Base-by-base conservation (phyloP, 2,113 vertebrate species). In the Hyla sarda region DNA sequence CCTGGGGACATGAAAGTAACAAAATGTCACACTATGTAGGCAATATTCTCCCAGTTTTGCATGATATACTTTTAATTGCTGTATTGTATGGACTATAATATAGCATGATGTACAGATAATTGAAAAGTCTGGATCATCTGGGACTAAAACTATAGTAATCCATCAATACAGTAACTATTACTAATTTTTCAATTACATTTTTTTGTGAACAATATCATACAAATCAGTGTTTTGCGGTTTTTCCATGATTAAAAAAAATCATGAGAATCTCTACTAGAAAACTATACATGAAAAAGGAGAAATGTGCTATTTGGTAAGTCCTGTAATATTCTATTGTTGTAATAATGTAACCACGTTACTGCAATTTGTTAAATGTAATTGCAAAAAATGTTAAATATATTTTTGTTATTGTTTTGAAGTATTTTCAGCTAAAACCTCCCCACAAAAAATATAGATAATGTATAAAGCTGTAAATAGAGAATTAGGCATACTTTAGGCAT, bases 81-180 rank as follows among this genome's bases (percentile, higher is more conserved):
- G 58, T 81, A 65, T 81, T 81, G 62, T n/a, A 81, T 81, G 19
- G 37, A 65, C 56, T 81, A 47, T 28, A 30, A 7, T 47, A 60
- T 14, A n/a, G 56, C 19, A 28, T 14, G 9, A 41, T 37, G 6
- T 30, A 69, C 32, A 69, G 14, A 69, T 69, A 19, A 37, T 37
- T 37, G 12, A 69, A 37, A 17, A 69, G 23, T 50, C 16, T 34
- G 32, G 32, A 37, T 67, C 14, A 67, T 67, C 65, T 69, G 65
- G 32, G 32, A 67, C 16, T 69, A 37, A 69, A 71, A 23, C 34
- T 0, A 41, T 11, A 71, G 67, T 34, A 71, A 41, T 71, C 34
- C 67, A 41, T 71, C 21, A 71, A 71, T 71, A 41, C 67, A 37
- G 67, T 41, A 41, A 71, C 41, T 71, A 71, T 1, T 21, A 71